Conservation (phyloP, 2,888 invertebrate genomes). For the Epirrhoe alternata region DNA sequence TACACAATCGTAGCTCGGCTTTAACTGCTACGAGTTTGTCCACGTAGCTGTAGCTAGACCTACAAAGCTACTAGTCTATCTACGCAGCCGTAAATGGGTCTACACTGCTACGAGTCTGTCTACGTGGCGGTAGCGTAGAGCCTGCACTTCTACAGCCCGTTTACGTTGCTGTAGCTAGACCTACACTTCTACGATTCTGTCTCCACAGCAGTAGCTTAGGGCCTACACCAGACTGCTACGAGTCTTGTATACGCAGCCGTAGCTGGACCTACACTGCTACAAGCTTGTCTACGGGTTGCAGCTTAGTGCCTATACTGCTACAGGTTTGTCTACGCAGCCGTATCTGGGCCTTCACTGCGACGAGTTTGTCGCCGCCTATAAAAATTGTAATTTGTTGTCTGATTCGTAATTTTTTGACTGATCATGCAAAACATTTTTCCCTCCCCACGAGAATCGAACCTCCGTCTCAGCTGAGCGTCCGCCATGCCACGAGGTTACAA, state of each 20-base stretch:
- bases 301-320: not conserved
- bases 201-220: slow-evolving; percentile 7
- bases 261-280: slow-evolving; percentile 2
- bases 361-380: too few species aligned
- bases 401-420: too few species aligned
- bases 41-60: not conserved
- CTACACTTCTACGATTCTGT: not conserved
- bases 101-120: not conserved
- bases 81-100: not conserved
- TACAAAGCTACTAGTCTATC: not conserved
- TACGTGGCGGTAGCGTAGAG: not conserved
- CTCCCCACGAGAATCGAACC: too few species aligned
- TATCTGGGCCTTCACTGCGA: not conserved
- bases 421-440: too few species aligned
- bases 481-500: too few species aligned
- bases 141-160: not conserved
- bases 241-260: not conserved
- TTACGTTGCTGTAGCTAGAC: not conserved
- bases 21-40: not conserved
- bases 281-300: not conserved
- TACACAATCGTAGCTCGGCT: too few species aligned
- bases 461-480: too few species aligned
- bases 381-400: too few species aligned
- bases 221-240: not conserved
- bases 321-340: not conserved